These are phyloP conservation scores for Clarias fuscus DNA, from an alignment of 2,797 vertebrate genomes.

Conservation along the genomic window DNA sequence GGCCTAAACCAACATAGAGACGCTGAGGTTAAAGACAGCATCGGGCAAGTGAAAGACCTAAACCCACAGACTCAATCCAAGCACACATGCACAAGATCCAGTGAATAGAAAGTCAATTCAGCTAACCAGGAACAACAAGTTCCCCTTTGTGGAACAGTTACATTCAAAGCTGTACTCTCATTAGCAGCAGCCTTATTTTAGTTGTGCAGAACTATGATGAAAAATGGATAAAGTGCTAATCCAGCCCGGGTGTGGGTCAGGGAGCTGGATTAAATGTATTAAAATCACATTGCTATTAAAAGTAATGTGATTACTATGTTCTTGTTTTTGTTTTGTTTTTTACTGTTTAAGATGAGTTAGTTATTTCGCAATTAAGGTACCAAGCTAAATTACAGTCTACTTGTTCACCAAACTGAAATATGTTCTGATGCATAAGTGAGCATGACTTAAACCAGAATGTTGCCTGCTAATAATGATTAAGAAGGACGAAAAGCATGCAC, in stretches of 20 bases:
- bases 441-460: not conserved
- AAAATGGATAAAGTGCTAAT: not conserved
- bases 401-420: not conserved
- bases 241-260: not conserved
- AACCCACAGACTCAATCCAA: not conserved
- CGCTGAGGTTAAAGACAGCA: constrained; percentile 44
- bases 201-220: not conserved
- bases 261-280: too few relatives aligned
- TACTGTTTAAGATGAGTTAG: not conserved
- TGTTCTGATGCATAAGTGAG: not conserved
- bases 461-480: not conserved
- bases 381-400: not conserved
- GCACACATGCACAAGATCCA: constrained; percentile 7
- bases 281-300: too few relatives aligned
- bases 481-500: not conserved
- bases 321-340: not conserved
- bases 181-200: not conserved
- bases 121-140: not conserved
- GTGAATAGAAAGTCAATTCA: constrained; percentile 1
- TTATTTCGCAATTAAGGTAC: not conserved
- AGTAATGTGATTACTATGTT: too few relatives aligned
- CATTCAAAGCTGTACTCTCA: not conserved
- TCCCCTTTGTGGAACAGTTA: not conserved
- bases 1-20: constrained; percentile 50
- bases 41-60: constrained; percentile 20